These are phyloP conservation scores for Ceuthmochares aereus DNA, from an alignment of 2,113 vertebrate genomes.

Conservation along the genomic window DNA sequence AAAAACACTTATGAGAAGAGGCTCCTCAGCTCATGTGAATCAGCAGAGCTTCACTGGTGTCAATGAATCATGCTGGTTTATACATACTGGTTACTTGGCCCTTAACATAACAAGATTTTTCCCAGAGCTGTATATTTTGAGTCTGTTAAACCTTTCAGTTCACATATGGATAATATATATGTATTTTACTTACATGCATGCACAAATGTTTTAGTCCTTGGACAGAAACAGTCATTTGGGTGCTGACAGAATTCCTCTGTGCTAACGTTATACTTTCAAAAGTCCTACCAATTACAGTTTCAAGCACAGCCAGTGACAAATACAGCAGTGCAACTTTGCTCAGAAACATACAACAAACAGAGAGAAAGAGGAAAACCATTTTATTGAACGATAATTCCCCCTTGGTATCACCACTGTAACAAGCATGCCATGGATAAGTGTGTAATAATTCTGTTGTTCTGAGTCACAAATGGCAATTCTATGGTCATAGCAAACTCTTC, in stretches of 20 bases:
- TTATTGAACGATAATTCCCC: not conserved
- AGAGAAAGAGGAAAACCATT: not conserved
- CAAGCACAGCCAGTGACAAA: not conserved
- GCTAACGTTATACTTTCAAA: not conserved
- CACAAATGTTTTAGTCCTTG: constrained; percentile 31
- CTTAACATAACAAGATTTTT: not conserved
- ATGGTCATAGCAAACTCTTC: not conserved
- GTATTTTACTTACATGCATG: not conserved
- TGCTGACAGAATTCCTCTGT: not conserved
- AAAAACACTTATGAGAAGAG: not conserved
- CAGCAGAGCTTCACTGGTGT: not conserved
- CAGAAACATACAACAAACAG: not conserved
- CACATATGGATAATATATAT: not conserved
- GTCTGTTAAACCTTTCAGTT: constrained; percentile 5
- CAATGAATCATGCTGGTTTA: constrained; percentile 11
- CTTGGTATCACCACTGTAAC: not conserved
- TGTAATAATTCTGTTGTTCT: not conserved
- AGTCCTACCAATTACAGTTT: not conserved
- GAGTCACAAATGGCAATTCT: not conserved
- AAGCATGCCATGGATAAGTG: not conserved
- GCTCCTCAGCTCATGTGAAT: constrained; percentile 23
- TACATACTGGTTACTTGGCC: constrained; percentile 34
- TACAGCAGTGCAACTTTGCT: not conserved
- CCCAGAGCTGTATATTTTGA: constrained; percentile 16
- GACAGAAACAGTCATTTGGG: not conserved